A percentile compares a stretch with the other conserved stretches of the same genome.
These are phyloP conservation scores for Acrocephalus arundinaceus DNA, from an alignment of 2,113 vertebrate genomes.

Conservation along the genomic window DNA sequence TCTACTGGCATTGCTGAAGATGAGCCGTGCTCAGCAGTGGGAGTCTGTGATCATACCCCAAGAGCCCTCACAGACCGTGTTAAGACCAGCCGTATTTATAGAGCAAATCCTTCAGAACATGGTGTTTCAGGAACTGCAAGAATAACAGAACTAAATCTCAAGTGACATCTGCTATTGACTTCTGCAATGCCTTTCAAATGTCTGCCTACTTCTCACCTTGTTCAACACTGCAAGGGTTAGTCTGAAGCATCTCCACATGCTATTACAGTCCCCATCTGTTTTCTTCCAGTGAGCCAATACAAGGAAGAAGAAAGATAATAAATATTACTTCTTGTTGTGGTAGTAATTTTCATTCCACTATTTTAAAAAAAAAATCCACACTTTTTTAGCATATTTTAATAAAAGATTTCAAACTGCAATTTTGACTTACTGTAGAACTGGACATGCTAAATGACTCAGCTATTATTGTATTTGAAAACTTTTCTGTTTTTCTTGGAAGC, in stretches of 20 bases:
- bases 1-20: constrained; percentile 32
- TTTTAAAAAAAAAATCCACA: neutral
- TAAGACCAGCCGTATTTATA: neutral
- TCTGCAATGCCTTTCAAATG: neutral
- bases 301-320: neutral
- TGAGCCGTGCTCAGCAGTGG: neutral
- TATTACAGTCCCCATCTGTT: neutral
- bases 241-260: neutral
- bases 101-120: neutral
- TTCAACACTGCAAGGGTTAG: neutral
- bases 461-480: neutral
- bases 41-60: neutral
- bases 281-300: neutral
- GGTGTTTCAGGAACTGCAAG: neutral
- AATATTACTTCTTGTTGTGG: neutral
- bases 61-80: neutral
- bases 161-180: constrained; percentile 28
- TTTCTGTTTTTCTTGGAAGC: neutral
- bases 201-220: constrained; percentile 47
- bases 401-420: neutral
- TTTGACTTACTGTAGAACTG: neutral
- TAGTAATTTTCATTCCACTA: neutral
- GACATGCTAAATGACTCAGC: neutral
- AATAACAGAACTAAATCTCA: neutral
- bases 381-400: neutral